Base-by-base conservation (phyloP, 2,888 invertebrate species). In the Pyrrhia umbra region DNA sequence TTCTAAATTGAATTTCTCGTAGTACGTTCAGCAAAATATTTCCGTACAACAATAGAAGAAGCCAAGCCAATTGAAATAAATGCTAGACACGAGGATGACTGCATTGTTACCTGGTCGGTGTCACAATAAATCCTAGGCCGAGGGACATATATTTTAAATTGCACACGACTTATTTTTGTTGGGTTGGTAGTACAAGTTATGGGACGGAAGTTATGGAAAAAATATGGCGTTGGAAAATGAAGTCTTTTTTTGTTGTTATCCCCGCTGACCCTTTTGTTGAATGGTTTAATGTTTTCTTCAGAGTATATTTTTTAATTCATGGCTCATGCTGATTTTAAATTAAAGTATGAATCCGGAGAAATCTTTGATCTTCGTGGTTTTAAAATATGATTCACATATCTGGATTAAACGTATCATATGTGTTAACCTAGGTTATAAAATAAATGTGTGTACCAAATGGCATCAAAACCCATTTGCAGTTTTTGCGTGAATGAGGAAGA, bases 91-190 rank as follows among this genome's bases (percentile, higher is more conserved):
- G 8, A 42, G 69, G 71, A 64, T 64, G 70, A 59, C 13, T 34
- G 64, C 73, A 77, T 80, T 80, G 80, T 82, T 77, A 37, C 59
- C 59, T 68, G 78, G 52, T 30, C 25, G 25, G 47, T 68, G 76
- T 73, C 77, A 27, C 67, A 60, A 75, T 79, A 77, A 76, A 81
- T 77, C 68, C 67, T 54, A 46, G 23, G 40, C 18, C 51, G 15
- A 25, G 27, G 40, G 59, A 60, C 57, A 65, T 69, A 59, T 57
- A 74, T 79, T 74, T 71, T 54, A 64, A 55, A 65, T 59, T 56
- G 65, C 47, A 56, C 71, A 70, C 71, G 65, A 65, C 51, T 75
- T 71, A 57, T 71, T 72, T 75, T 58, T 57, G 52, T 71, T 30
- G 34, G 8, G 39, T 39, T 64, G 47, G 37, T 27, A 62, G 27